Conservation (phyloP, 2,113 vertebrate genomes). For the Trinectes maculatus region DNA sequence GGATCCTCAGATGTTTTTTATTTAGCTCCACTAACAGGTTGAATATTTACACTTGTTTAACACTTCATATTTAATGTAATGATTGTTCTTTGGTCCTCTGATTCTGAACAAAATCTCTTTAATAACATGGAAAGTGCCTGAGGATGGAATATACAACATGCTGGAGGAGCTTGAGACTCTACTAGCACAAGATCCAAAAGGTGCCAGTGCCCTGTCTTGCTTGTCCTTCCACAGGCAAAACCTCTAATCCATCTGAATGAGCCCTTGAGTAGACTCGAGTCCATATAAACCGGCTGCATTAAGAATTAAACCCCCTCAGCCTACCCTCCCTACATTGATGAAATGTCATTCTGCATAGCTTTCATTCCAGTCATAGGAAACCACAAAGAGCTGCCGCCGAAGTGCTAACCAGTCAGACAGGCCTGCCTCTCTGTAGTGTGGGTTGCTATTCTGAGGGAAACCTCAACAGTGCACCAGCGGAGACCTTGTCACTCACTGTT, state of each 20-base stretch:
- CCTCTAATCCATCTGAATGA: slow-evolving; percentile 72
- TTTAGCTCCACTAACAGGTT: neutral
- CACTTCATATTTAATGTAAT: too few relatives aligned
- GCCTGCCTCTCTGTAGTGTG: slow-evolving; percentile 34
- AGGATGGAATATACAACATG: slow-evolving; percentile 11
- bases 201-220: slow-evolving; percentile 63
- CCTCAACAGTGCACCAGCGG: slow-evolving; percentile 41
- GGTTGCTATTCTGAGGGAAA: slow-evolving; percentile 51
- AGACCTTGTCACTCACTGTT: slow-evolving; percentile 54
- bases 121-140: slow-evolving; percentile 15
- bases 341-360: slow-evolving; percentile 81
- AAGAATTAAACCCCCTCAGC: slow-evolving; percentile 71
- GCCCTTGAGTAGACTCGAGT: slow-evolving; percentile 65
- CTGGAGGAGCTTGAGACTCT: slow-evolving; percentile 20
- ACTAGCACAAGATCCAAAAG: slow-evolving; percentile 37
- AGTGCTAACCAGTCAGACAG: slow-evolving; percentile 76
- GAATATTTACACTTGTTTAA: neutral
- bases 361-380: slow-evolving; percentile 71
- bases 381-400: slow-evolving; percentile 59
- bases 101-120: neutral
- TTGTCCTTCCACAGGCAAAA: slow-evolving; percentile 65
- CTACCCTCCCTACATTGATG: slow-evolving; percentile 72
- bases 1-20: neutral
- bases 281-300: slow-evolving; percentile 79
- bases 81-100: neutral